Evolutionary conservation across 1,140 invertebrate species (phyloP).

Genomic region (Hylaeus anthracinus): DNA sequence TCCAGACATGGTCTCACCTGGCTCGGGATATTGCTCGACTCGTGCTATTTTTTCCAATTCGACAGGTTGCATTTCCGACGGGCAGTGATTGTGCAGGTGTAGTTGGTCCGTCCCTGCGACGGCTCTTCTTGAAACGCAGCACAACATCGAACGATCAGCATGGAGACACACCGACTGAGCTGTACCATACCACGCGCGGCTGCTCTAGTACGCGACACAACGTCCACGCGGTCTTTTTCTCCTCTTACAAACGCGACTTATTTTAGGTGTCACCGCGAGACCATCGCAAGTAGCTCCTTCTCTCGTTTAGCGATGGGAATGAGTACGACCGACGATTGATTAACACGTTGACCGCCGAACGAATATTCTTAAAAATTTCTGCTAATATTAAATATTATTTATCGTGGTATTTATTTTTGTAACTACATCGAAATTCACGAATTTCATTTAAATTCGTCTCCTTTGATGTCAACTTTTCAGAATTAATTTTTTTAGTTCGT

Average conservation of each 20-base stretch:
- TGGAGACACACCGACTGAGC: conserved; percentile 53
- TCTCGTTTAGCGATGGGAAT: conserved; percentile 1
- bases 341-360: too few relatives aligned
- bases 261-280: conserved; percentile 56
- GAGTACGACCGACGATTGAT: background rate
- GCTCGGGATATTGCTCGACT: conserved; percentile 26
- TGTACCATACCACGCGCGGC: conserved; percentile 19
- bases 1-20: conserved; percentile 49
- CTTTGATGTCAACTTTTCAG: too few relatives aligned
- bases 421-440: too few relatives aligned
- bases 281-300: conserved; percentile 17
- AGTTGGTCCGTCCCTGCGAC: conserved; percentile 50
- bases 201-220: conserved; percentile 34
- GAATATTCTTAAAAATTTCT: too few relatives aligned
- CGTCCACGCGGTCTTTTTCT: conserved; percentile 38
- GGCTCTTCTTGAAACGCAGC: conserved; percentile 72
- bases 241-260: conserved; percentile 53
- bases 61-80: conserved; percentile 18
- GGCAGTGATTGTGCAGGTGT: conserved; percentile 39
- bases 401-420: too few relatives aligned
- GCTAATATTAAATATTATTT: too few relatives aligned
- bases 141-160: conserved; percentile 67
- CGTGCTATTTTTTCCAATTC: conserved; percentile 14
- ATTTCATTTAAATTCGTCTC: too few relatives aligned
- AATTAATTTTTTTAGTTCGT: too few relatives aligned